Evolutionary conservation across 1,140 invertebrate species (phyloP).

Genomic region (Arctopsyche grandis): DNA sequence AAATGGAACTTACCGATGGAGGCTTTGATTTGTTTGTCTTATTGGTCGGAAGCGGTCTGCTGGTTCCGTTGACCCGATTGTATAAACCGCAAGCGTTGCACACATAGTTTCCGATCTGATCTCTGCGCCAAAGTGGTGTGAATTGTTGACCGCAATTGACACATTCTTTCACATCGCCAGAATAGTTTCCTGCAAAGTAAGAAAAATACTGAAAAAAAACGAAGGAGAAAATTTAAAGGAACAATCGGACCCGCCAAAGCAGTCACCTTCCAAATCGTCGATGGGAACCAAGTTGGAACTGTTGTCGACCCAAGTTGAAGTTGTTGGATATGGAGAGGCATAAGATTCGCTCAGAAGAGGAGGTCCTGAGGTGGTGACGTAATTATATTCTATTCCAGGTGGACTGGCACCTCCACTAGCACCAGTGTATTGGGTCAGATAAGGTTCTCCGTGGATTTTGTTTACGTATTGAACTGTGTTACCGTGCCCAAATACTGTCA

Average conservation of each 20-base stretch:
- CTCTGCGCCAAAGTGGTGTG: slow-evolving; percentile 88
- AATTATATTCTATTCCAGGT: slow-evolving; percentile 55
- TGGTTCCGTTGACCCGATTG: slow-evolving; percentile 87
- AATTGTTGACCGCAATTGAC: slow-evolving; percentile 88
- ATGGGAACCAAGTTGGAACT: slow-evolving; percentile 60
- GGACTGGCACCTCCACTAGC: slow-evolving; percentile 45
- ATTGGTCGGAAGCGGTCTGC: slow-evolving; percentile 75
- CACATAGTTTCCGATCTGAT: slow-evolving; percentile 88
- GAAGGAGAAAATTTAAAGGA: not conserved
- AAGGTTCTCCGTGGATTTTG: slow-evolving; percentile 62
- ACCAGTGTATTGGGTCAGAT: slow-evolving; percentile 58
- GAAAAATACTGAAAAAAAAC: not conserved
- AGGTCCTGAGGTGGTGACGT: slow-evolving; percentile 55
- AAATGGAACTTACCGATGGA: slow-evolving; percentile 59
- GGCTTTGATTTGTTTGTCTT: slow-evolving; percentile 68
- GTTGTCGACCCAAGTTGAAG: slow-evolving; percentile 60
- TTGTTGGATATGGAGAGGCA: slow-evolving; percentile 56
- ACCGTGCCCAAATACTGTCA: slow-evolving; percentile 68
- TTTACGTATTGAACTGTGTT: slow-evolving; percentile 61
- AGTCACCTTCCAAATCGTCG: slow-evolving; percentile 60
- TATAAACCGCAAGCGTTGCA: slow-evolving; percentile 91
- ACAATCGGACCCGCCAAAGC: not conserved
- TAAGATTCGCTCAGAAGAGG: slow-evolving; percentile 57
- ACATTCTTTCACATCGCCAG: slow-evolving; percentile 80
- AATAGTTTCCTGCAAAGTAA: slow-evolving; percentile 31